Evolutionary conservation across 2,797 vertebrate genomes (phyloP).

Genomic region (Gymnodraco acuticeps): DNA sequence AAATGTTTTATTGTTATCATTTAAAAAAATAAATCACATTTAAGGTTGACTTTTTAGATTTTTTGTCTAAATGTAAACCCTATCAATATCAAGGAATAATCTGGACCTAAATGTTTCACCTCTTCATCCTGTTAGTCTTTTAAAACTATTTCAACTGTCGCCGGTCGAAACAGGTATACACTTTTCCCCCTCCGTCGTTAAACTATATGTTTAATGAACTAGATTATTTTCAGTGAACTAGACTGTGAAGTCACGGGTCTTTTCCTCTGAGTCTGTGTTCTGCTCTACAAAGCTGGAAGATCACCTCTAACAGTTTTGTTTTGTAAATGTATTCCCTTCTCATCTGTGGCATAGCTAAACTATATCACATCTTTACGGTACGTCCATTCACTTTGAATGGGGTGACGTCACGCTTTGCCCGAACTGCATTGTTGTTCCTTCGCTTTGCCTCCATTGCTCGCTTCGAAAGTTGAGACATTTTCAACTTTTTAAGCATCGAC

Average conservation of each 20-base stretch:
- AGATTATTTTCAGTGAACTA: neutral
- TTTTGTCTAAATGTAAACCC: too few species aligned
- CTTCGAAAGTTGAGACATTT: too few species aligned
- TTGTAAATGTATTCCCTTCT: neutral
- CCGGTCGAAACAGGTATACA: neutral
- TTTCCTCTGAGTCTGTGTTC: neutral
- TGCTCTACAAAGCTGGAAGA: slow-evolving; percentile 2
- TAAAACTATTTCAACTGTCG: neutral
- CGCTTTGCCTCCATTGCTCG: too few species aligned
- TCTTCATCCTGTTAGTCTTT: neutral
- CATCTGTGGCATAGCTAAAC: neutral
- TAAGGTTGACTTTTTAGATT: too few species aligned
- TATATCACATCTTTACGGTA: too few species aligned
- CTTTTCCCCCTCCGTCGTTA: neutral
- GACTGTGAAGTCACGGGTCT: slow-evolving; percentile 6
- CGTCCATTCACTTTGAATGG: too few species aligned
- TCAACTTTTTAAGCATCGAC: too few species aligned
- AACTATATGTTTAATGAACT: neutral
- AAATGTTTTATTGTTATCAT: too few species aligned
- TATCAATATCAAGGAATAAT: too few species aligned
- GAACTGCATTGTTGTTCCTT: too few species aligned
- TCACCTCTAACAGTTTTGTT: slow-evolving; percentile 6
- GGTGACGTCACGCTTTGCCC: too few species aligned
- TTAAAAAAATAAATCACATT: too few species aligned
- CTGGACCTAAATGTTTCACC: neutral